Evolutionary conservation across 2,797 vertebrate species (phyloP).

Genomic region (Monodelphis domestica): DNA sequence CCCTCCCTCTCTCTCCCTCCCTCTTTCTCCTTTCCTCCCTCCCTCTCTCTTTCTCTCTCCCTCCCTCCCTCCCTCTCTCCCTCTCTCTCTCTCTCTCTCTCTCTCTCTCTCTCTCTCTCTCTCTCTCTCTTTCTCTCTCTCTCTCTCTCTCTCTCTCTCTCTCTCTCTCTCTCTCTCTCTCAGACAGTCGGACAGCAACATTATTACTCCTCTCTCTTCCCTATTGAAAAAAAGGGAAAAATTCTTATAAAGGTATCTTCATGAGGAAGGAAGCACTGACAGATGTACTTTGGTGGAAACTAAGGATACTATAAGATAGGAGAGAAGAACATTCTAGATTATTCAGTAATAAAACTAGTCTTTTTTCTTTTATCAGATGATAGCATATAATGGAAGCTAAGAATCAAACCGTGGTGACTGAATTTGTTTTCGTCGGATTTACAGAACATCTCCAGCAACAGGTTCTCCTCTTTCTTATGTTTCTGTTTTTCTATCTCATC

Average conservation of each 20-base stretch:
- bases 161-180: no score
- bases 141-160: neutral
- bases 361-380: constrained; percentile 14
- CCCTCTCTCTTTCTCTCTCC: no score
- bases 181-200: neutral
- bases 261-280: neutral
- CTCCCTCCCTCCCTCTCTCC: no score
- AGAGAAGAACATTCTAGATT: neutral
- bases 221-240: neutral
- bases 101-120: no score
- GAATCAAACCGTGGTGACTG: constrained; percentile 42
- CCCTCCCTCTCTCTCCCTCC: no score
- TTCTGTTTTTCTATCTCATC: constrained; percentile 56
- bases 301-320: neutral
- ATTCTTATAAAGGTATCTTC: neutral
- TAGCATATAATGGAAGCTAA: constrained; percentile 36
- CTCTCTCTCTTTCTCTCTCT: no score
- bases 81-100: no score
- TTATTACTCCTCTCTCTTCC: neutral
- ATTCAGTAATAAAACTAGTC: neutral
- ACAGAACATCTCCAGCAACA: constrained; percentile 1
- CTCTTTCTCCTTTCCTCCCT: no score
- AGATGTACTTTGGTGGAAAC: neutral
- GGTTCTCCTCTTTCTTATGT: constrained; percentile 53
- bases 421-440: constrained; percentile 52